Conservation (phyloP, 2,888 invertebrate genomes). For the Psococerastis gibbosa region DNA sequence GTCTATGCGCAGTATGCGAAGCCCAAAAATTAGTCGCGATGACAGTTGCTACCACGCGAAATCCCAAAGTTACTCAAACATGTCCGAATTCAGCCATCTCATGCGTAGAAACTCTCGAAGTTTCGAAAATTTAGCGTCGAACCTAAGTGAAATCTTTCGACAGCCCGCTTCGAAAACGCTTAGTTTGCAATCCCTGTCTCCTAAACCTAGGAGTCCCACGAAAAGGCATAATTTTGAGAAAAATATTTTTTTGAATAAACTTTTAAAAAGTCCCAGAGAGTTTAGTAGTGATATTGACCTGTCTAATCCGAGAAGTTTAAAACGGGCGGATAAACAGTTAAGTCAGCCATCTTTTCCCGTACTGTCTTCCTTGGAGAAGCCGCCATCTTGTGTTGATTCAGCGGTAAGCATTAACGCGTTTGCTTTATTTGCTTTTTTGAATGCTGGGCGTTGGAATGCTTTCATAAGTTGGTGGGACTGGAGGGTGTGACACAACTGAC, state of each 20-base stretch:
- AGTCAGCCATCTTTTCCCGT: slow-evolving; percentile 3
- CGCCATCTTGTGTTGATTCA: too few species aligned
- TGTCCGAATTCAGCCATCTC: background rate
- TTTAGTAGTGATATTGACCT: slow-evolving; percentile 2
- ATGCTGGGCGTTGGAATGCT: too few species aligned
- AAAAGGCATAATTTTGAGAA: slow-evolving; percentile 6
- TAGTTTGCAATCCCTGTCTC: background rate
- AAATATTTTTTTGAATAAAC: slow-evolving; percentile 9
- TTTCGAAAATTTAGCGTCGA: slow-evolving; percentile 6
- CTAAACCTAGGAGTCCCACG: slow-evolving; percentile 3
- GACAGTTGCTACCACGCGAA: background rate
- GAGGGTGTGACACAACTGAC: too few species aligned
- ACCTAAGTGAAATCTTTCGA: slow-evolving; percentile 4
- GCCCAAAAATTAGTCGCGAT: background rate
- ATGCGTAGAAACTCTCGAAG: slow-evolving; percentile 4
- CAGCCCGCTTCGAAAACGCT: background rate
- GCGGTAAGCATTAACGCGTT: too few species aligned
- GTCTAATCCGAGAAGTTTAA: background rate
- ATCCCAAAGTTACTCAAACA: slow-evolving; percentile 9
- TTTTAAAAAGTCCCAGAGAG: background rate
- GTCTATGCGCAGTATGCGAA: background rate
- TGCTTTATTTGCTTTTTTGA: too few species aligned
- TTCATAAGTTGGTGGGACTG: too few species aligned
- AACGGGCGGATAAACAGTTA: background rate
- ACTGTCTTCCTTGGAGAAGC: background rate